These are phyloP conservation scores for Plodia interpunctella DNA, from an alignment of 1,140 invertebrate genomes.

Conservation along the genomic window DNA sequence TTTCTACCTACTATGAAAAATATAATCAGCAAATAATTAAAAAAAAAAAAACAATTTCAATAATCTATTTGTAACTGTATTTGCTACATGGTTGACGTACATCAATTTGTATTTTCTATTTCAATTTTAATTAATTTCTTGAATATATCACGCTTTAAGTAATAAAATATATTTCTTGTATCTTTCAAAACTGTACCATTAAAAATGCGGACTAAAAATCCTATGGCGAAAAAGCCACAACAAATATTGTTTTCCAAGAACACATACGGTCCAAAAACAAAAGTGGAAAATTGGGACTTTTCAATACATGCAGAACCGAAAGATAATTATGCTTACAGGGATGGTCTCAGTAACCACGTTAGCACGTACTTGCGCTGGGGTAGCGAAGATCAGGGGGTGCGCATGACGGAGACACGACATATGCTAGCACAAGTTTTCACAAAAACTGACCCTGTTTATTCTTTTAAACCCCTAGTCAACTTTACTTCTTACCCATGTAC, in stretches of 20 bases:
- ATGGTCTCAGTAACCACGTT: constrained; percentile 61
- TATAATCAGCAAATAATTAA: too few species aligned
- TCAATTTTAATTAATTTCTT: too few species aligned
- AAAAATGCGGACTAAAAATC: constrained; percentile 51
- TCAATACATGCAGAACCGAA: constrained; percentile 53
- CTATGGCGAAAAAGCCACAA: constrained; percentile 61
- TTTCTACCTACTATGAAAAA: too few species aligned
- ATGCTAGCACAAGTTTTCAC: constrained; percentile 62
- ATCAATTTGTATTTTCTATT: too few species aligned
- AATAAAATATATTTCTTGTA: too few species aligned
- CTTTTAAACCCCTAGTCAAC: constrained; percentile 64
- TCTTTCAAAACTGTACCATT: too few species aligned
- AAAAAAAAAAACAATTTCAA: too few species aligned
- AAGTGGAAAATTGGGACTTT: constrained; percentile 71
- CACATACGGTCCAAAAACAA: constrained; percentile 57
- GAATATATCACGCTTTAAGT: too few species aligned
- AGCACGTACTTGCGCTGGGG: constrained; percentile 70
- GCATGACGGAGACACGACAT: constrained; percentile 57
- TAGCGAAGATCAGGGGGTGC: constrained; percentile 43
- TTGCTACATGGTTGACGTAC: too few species aligned
- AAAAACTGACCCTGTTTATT: constrained; percentile 53
- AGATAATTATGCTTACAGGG: constrained; percentile 70
- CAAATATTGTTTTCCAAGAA: constrained; percentile 74
- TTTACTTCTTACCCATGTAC: constrained; percentile 70
- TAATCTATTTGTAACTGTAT: too few species aligned